A percentile compares a stretch with the other conserved stretches of the same genome.
Conservation (phyloP, 2,888 invertebrate species). For the Podotricha telesiphe region DNA sequence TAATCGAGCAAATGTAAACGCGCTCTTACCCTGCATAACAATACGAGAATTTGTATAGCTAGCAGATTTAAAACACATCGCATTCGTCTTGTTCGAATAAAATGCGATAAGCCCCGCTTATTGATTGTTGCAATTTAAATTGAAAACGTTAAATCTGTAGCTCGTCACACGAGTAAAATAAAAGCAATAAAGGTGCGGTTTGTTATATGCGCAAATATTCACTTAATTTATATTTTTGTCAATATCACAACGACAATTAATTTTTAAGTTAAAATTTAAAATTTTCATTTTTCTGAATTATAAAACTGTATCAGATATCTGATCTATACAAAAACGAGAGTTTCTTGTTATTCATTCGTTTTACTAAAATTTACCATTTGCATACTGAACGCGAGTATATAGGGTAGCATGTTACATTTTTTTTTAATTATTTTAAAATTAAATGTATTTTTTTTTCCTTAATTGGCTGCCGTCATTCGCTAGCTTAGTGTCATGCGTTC, state of each 20-base stretch:
- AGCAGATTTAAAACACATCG: slow-evolving; percentile 74
- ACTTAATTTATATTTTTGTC: slow-evolving; percentile 28
- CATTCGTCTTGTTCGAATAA: slow-evolving; percentile 71
- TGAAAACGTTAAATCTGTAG: slow-evolving; percentile 68
- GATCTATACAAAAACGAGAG: no score
- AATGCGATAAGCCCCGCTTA: slow-evolving; percentile 73
- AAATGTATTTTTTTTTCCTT: slow-evolving; percentile 30
- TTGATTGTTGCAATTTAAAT: slow-evolving; percentile 77
- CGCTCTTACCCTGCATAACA: slow-evolving; percentile 54
- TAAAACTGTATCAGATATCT: neutral
- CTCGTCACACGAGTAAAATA: slow-evolving; percentile 66
- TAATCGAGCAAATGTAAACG: slow-evolving; percentile 36
- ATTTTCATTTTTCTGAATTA: no score
- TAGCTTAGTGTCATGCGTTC: slow-evolving; percentile 49
- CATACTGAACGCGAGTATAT: neutral
- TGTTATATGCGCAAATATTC: slow-evolving; percentile 41
- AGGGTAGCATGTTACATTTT: neutral
- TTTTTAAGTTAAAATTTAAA: no score
- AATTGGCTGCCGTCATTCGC: slow-evolving; percentile 39
- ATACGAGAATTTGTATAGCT: slow-evolving; percentile 67
- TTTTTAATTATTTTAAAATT: slow-evolving; percentile 22
- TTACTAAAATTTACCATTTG: neutral
- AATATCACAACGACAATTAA: slow-evolving; percentile 7
- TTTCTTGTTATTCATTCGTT: no score
- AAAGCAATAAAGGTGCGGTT: slow-evolving; percentile 58